Conservation (phyloP, 2,888 invertebrate genomes). For the Bursaphelenchus okinawaensis region DNA sequence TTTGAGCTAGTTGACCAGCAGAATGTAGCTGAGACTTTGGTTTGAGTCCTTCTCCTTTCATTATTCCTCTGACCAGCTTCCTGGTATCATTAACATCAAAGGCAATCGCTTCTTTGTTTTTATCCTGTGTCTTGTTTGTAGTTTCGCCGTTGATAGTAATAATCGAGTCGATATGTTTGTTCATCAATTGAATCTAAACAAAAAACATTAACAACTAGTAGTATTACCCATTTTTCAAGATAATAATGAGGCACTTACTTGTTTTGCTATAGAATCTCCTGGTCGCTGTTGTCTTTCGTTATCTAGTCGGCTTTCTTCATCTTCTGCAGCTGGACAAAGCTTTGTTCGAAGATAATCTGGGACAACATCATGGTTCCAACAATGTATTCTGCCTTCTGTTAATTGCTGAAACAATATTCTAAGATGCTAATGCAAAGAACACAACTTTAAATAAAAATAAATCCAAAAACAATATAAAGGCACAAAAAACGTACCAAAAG, state of each 20-base stretch:
- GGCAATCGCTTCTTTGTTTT: slow-evolving; percentile 21
- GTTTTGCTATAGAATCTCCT: slow-evolving; percentile 20
- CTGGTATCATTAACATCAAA: slow-evolving; percentile 29
- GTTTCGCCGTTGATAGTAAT: neutral
- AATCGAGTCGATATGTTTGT: slow-evolving; percentile 42
- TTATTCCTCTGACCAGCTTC: slow-evolving; percentile 34
- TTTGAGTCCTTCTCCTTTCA: slow-evolving; percentile 34
- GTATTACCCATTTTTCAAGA: neutral
- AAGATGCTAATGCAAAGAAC: neutral
- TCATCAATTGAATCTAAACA: slow-evolving; percentile 24
- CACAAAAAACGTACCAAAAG: slow-evolving; percentile 17
- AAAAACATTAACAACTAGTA: neutral
- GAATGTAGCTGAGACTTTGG: neutral
- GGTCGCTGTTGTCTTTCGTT: slow-evolving; percentile 16
- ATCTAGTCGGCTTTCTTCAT: slow-evolving; percentile 27
- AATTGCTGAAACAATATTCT: slow-evolving; percentile 28
- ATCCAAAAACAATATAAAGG: too few species aligned
- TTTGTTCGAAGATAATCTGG: slow-evolving; percentile 46
- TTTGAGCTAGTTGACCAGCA: neutral
- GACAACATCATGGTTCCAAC: slow-evolving; percentile 51
- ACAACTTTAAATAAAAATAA: neutral
- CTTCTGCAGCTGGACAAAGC: slow-evolving; percentile 29
- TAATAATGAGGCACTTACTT: slow-evolving; percentile 21
- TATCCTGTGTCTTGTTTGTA: neutral
- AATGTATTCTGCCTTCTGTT: slow-evolving; percentile 39